Evolutionary conservation across 2,113 vertebrate species (phyloP).

Genomic region (Lampris incognitus): DNA sequence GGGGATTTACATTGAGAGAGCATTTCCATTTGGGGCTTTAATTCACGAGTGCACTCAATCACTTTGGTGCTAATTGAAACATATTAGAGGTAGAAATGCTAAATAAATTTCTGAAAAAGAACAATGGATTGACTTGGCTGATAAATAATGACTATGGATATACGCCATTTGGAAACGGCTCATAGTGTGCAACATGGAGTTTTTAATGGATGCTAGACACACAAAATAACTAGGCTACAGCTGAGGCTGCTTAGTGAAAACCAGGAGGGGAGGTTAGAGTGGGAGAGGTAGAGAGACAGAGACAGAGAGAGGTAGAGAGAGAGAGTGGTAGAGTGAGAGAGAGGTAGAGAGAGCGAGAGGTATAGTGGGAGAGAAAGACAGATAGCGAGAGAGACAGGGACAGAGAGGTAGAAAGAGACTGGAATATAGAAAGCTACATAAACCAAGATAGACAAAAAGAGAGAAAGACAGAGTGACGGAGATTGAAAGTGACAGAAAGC

Average conservation of each 20-base stretch:
- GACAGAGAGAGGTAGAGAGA: no score
- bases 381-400: no score
- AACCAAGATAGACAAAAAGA: no score
- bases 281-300: no score
- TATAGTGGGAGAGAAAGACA: no score
- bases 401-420: no score
- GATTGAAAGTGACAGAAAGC: no score
- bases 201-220: constrained; percentile 21
- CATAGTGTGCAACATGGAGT: constrained; percentile 36
- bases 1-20: constrained; percentile 66
- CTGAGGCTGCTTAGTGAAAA: not conserved
- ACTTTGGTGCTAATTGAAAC: constrained; percentile 70
- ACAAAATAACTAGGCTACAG: constrained; percentile 8
- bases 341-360: no score
- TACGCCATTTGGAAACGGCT: constrained; percentile 56
- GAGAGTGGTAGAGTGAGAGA: no score
- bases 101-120: constrained; percentile 43
- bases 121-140: constrained; percentile 49
- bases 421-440: no score
- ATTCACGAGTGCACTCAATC: constrained; percentile 69
- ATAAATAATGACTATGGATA: constrained; percentile 45
- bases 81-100: constrained; percentile 69
- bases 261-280: no score
- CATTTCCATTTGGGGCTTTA: constrained; percentile 66
- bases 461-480: no score